Percentiles rank a stretch among this genome's conserved stretches.
Evolutionary conservation across 2,797 vertebrate genomes (phyloP).

Genomic region (Huso huso): DNA sequence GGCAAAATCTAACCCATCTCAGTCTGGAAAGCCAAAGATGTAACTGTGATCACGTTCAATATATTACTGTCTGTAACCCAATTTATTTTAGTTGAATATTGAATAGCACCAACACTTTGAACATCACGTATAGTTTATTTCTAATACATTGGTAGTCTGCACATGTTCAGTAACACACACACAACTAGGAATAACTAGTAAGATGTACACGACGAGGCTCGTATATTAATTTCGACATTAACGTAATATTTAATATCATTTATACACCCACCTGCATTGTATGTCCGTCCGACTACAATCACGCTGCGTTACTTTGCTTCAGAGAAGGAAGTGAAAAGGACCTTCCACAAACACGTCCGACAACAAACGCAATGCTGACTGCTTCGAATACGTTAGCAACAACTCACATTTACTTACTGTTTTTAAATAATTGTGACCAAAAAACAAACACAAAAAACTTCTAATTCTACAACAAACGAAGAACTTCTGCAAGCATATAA

Average conservation of each 20-base stretch:
- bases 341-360: conserved; percentile 29
- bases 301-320: conserved; percentile 27
- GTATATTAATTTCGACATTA: too few species aligned
- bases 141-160: not conserved
- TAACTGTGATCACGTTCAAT: too few species aligned
- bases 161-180: not conserved
- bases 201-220: not conserved
- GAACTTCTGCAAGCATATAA: not conserved
- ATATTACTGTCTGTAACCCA: too few species aligned
- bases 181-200: not conserved
- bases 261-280: conserved; percentile 23
- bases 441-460: not conserved
- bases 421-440: not conserved
- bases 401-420: too few species aligned
- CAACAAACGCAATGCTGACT: conserved; percentile 21
- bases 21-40: too few species aligned
- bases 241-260: not conserved
- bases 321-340: conserved; percentile 46
- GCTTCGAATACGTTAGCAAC: too few species aligned
- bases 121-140: not conserved
- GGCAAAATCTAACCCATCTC: too few species aligned
- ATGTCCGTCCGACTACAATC: conserved; percentile 27
- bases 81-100: too few species aligned
- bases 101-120: not conserved
- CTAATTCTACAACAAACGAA: rapidly evolving